Base-by-base conservation (phyloP, 2,888 invertebrate genomes). In the Dolichomitus sp. region DNA sequence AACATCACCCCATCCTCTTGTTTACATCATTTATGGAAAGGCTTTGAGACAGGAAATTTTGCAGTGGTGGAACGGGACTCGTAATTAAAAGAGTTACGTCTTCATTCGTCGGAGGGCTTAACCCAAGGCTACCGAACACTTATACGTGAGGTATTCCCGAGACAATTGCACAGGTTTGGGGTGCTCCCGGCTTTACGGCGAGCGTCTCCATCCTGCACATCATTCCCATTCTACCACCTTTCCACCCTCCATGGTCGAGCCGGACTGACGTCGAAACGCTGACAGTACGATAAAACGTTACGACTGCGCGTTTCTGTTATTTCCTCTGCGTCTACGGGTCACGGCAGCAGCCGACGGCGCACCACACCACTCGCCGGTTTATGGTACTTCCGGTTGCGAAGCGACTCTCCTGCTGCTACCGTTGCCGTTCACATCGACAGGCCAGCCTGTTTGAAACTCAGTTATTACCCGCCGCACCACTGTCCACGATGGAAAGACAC, bases 1-100 rank as follows among this genome's bases (percentile, higher is more conserved):
- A 59, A 40, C 66, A 48, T 52, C 61, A 23, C 17, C 17, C 33
- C 59, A 54, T 54, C 42, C 72, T 52, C 42, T 19, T 68, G n/a
- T 54, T 76, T 66, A 19, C 63, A 52, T 65, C 75, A 42, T 73
- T 70, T 70, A 42, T 63, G 57, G 30, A 78, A 83, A 80, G 40
- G 68, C 50, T 63, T 69, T 70, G 68, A 66, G 48, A 66, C 14
- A 40, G 30, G 17, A 52, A n/a, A 23, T 48, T 68, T 63, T 48
- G 45, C 52, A 7, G 69, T 80, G 80, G 80, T 78, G 84, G 80
- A 83, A 88, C 88, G 87, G 87, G 85, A 86, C 73, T 63, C 84
- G 88, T 91, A 92, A 92, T 92, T 91, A 90, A 91, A 91, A 90
- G 87, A 91, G 89, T 90, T 88, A 90, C 88, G 86, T 90, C 90